Evolutionary conservation across 2,888 invertebrate species (phyloP), one percentile per base, ranked within the genome.

Genomic region (Lepidonotus clava): DNA sequence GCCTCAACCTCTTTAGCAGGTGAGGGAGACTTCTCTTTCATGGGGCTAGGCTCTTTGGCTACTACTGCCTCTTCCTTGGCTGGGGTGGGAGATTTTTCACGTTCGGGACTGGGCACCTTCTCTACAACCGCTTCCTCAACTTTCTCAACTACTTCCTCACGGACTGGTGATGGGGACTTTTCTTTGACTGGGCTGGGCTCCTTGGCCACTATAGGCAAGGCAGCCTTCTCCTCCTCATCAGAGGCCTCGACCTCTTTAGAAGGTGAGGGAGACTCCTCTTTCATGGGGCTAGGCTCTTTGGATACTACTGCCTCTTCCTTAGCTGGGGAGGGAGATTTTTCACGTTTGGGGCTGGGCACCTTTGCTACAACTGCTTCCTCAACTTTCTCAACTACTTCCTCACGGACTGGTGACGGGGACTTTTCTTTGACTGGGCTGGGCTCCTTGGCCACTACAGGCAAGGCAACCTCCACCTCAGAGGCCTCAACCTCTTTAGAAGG

Each of bases 251-350:
- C 61, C 61, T 61, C 61, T 32, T 61, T 61, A 28, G 61, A 24
- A n/a, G 61, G 61, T 4, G 61, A 61, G 61, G 61, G 61, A 61
- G 61, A 61, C 61, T 61, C 28, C 61, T 61, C 61, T 61, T 61
- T 61, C 28, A 61, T 14, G 24, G 61, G 61, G 61, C 61, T 61
- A 61, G 5, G 61, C 61, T 61, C 61, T 61, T 61, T 61, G 1
- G 24, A 11, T 61, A 61, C 61, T 28, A 61, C 24, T 61, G 28
- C 61, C 24, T 61, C 61, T 4, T 61, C 61, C 61, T 61, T 61
- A 28, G 61, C 61, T 28, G 61, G 61, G 2, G 61, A 61, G 61
- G 61, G 61, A 61, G 61, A 61, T 32, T 61, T 61, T 32, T 61
- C 61, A 28, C 28, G 24, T 24, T 28, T 14, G 24, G 61, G 61